phyloP scores from a whole-genome alignment of 2,888 invertebrate species.

The Aleiodes leptofemur region DNA sequence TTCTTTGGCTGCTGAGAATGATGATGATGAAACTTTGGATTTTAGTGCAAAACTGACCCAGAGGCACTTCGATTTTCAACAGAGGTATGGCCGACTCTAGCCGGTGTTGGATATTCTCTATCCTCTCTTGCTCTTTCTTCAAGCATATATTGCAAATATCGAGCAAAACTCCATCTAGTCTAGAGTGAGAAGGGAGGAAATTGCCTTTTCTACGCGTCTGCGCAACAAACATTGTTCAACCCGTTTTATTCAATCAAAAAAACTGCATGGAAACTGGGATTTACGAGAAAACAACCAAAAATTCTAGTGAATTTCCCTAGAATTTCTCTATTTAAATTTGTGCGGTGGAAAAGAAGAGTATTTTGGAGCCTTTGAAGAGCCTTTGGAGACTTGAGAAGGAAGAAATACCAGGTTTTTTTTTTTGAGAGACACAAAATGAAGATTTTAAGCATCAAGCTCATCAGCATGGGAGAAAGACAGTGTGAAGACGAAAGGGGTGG shows the following conservation, averaged over 20 bases:
- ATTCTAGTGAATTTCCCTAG: too few relatives aligned
- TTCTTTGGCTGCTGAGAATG: not conserved
- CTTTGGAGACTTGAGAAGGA: too few relatives aligned
- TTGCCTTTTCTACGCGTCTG: constrained; percentile 42
- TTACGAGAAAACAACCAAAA: too few relatives aligned
- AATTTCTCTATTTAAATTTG: too few relatives aligned
- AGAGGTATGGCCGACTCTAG: constrained; percentile 38
- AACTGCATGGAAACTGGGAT: constrained; percentile 33
- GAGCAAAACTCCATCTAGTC: constrained; percentile 40
- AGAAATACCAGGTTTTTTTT: not conserved
- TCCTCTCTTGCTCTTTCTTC: constrained; percentile 33
- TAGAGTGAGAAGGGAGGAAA: constrained; percentile 34
- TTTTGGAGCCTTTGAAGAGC: too few relatives aligned
- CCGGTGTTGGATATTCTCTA: constrained; percentile 38
- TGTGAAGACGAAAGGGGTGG: constrained; percentile 5
- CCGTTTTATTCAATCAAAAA: constrained; percentile 2
- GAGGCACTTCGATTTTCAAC: constrained; percentile 43
- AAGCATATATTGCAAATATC: constrained; percentile 44
- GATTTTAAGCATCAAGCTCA: constrained; percentile 9
- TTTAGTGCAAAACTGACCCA: constrained; percentile 26
- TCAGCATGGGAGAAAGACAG: constrained; percentile 53
- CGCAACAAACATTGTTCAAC: constrained; percentile 38
- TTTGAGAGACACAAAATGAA: constrained; percentile 37
- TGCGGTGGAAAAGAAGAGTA: too few relatives aligned
- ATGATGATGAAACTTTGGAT: constrained; percentile 27